Evolutionary conservation across 2,797 vertebrate genomes (phyloP).

Genomic region (Helicolenus hilgendorfi): DNA sequence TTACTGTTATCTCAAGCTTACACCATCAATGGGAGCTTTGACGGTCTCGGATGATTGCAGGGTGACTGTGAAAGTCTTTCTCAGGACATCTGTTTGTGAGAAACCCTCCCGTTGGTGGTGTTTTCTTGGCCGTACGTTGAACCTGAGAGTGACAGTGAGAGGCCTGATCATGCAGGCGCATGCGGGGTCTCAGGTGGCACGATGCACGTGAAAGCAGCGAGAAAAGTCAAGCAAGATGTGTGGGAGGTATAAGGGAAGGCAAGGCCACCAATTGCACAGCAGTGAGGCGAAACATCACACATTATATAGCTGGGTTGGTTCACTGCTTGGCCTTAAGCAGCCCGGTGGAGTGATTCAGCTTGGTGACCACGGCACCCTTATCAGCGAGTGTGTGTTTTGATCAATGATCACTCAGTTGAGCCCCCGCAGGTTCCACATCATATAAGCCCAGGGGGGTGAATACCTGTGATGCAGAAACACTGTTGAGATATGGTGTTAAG

Average conservation of each 20-base stretch:
- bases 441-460: constrained; percentile 43
- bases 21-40: constrained; percentile 65
- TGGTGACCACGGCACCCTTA: constrained; percentile 56
- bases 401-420: constrained; percentile 59
- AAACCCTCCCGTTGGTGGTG: constrained; percentile 47
- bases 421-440: constrained; percentile 52
- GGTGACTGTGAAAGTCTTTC: constrained; percentile 61
- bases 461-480: constrained; percentile 66
- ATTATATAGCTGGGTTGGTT: constrained; percentile 53
- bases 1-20: constrained; percentile 56
- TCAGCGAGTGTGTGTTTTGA: constrained; percentile 63
- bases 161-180: constrained; percentile 47
- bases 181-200: constrained; percentile 57
- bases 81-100: constrained; percentile 61
- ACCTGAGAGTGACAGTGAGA: constrained; percentile 47
- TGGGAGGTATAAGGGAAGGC: not conserved
- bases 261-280: constrained; percentile 41
- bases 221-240: constrained; percentile 29
- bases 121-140: constrained; percentile 60
- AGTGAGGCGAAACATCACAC: constrained; percentile 57
- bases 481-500: constrained; percentile 78
- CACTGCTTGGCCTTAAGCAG: constrained; percentile 48
- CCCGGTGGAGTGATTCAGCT: constrained; percentile 18
- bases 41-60: constrained; percentile 60
- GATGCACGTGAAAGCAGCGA: not conserved